Percentiles rank a stretch among this genome's conserved stretches.
Conservation (phyloP, 2,113 vertebrate genomes). For the Hyperopisus bebe region DNA sequence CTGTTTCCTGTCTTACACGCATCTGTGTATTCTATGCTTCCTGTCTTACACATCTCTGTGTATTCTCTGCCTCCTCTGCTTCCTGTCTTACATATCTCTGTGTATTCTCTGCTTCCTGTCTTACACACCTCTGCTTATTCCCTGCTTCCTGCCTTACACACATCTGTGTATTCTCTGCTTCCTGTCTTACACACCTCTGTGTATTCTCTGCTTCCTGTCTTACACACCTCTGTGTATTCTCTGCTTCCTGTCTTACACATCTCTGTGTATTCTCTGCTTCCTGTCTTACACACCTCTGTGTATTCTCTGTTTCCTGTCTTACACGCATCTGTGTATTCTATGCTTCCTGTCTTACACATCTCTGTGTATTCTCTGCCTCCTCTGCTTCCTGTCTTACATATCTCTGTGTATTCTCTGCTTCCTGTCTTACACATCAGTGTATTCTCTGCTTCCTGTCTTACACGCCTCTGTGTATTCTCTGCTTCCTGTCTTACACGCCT, state of each 20-base stretch:
- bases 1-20: not conserved
- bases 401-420: not conserved
- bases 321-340: not conserved
- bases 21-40: not conserved
- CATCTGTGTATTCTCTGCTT: not conserved
- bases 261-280: not conserved
- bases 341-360: constrained; percentile 10
- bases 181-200: not conserved
- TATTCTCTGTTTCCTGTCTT: not conserved
- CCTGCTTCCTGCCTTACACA: not conserved
- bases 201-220: constrained; percentile 12
- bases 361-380: not conserved
- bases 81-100: not conserved
- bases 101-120: not conserved
- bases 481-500: not conserved
- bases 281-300: not conserved
- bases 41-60: not conserved
- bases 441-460: not conserved
- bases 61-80: not conserved
- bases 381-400: constrained; percentile 26
- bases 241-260: not conserved
- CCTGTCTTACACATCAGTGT: not conserved
- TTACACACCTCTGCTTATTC: not conserved
- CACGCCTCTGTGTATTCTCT: not conserved
- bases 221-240: not conserved